phyloP scores from a whole-genome alignment of 1,140 invertebrate genomes.

The Metopolophium dirhodum region DNA sequence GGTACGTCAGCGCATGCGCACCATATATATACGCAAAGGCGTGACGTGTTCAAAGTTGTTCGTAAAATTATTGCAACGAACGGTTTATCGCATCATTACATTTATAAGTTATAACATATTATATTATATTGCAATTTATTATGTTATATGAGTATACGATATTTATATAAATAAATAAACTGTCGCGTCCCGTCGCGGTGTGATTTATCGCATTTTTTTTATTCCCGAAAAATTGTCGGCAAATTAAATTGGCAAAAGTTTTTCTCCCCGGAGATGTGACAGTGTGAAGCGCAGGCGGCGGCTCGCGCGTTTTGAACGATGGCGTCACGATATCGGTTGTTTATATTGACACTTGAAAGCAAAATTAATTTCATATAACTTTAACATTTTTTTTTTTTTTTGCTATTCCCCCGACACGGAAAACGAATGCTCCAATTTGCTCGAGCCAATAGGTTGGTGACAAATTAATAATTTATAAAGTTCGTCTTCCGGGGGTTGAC shows the following conservation, averaged over 20 bases:
- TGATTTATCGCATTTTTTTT: slow-evolving; percentile 25
- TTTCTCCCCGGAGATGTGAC: neutral
- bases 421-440: slow-evolving; percentile 35
- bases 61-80: neutral
- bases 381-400: slow-evolving; percentile 16
- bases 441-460: slow-evolving; percentile 30
- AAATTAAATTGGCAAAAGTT: slow-evolving; percentile 21
- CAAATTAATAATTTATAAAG: slow-evolving; percentile 47
- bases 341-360: slow-evolving; percentile 30
- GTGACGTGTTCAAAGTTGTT: neutral
- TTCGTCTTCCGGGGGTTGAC: slow-evolving; percentile 16
- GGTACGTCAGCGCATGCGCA: neutral
- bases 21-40: neutral
- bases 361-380: slow-evolving; percentile 30
- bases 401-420: slow-evolving; percentile 18
- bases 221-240: neutral
- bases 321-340: neutral
- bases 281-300: neutral
- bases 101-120: neutral
- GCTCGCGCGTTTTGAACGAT: neutral
- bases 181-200: neutral
- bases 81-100: neutral
- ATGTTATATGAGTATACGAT: neutral
- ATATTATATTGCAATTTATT: neutral
- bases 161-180: neutral